A percentile compares a stretch with the other conserved stretches of the same genome.
phyloP scores from a whole-genome alignment of 2,113 vertebrate genomes.

The Colossoma macropomum region DNA sequence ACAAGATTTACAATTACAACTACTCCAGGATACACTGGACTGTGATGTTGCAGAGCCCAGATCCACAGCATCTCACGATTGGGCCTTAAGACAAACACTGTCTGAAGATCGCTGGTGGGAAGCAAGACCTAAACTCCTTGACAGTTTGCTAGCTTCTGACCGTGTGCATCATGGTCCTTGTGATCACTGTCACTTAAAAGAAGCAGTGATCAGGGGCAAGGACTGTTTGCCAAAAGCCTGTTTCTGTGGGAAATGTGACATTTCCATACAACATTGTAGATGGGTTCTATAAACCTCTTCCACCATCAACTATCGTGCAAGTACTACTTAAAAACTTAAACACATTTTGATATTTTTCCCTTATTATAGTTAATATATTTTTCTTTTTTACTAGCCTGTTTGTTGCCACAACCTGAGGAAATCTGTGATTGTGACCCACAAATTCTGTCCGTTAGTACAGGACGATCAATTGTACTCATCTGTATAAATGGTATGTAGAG shows the following conservation, averaged over 20 bases:
- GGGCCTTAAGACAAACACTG: too few species aligned
- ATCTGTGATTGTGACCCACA: constrained; percentile 23
- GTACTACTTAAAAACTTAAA: not conserved
- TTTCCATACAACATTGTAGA: constrained; percentile 18
- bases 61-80: too few species aligned
- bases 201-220: too few species aligned
- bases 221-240: constrained; percentile 13
- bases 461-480: constrained; percentile 16
- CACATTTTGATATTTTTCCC: not conserved
- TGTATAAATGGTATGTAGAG: constrained; percentile 21
- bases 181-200: too few species aligned
- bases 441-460: not conserved
- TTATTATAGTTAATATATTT: not conserved
- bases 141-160: too few species aligned
- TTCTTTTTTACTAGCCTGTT: not conserved
- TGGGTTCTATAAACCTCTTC: constrained; percentile 24
- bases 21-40: not conserved
- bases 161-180: too few species aligned
- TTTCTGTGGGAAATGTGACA: constrained; percentile 31
- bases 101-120: too few species aligned
- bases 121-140: too few species aligned
- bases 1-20: not conserved
- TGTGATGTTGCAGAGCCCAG: too few species aligned
- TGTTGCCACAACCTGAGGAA: not conserved
- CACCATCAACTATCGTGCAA: constrained; percentile 20